Percentiles rank a stretch among this genome's conserved stretches.
Conservation (phyloP, 2,797 vertebrate species). For the Chrosomus eos region DNA sequence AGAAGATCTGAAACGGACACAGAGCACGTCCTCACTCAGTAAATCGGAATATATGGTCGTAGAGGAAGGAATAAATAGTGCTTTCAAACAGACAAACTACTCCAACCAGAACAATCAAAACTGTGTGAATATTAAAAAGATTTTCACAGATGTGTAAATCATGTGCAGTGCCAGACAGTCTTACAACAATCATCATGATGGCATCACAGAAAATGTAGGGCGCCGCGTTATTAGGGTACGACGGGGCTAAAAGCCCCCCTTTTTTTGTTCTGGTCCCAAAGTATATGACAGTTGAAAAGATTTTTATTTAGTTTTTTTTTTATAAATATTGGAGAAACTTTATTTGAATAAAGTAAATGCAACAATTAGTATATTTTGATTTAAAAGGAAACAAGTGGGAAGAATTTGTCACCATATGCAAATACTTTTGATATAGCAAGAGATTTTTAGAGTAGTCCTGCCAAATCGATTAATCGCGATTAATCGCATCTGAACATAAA, state of each 20-base stretch:
- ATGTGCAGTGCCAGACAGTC: slow-evolving; percentile 21
- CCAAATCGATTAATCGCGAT: background rate
- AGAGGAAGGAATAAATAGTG: slow-evolving; percentile 88
- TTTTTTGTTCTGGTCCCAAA: background rate
- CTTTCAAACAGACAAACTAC: slow-evolving; percentile 87
- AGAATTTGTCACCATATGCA: slow-evolving; percentile 8
- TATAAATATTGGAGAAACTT: background rate
- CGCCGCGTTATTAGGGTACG: slow-evolving; percentile 19
- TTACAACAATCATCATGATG: slow-evolving; percentile 6
- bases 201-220: slow-evolving; percentile 10
- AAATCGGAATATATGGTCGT: slow-evolving; percentile 95
- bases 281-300: background rate
- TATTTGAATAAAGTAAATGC: background rate
- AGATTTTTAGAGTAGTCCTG: background rate
- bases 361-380: background rate
- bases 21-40: slow-evolving; percentile 91
- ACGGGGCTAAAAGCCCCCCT: slow-evolving; percentile 1
- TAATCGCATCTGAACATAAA: background rate
- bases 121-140: slow-evolving; percentile 94
- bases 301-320: background rate
- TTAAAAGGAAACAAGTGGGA: background rate
- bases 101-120: slow-evolving; percentile 90
- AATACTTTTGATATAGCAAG: slow-evolving; percentile 5
- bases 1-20: slow-evolving; percentile 87
- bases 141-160: slow-evolving; percentile 93